Percentiles rank a stretch among this genome's conserved stretches.
Evolutionary conservation across 2,888 invertebrate genomes (phyloP).

Genomic region (Callinectes sapidus): DNA sequence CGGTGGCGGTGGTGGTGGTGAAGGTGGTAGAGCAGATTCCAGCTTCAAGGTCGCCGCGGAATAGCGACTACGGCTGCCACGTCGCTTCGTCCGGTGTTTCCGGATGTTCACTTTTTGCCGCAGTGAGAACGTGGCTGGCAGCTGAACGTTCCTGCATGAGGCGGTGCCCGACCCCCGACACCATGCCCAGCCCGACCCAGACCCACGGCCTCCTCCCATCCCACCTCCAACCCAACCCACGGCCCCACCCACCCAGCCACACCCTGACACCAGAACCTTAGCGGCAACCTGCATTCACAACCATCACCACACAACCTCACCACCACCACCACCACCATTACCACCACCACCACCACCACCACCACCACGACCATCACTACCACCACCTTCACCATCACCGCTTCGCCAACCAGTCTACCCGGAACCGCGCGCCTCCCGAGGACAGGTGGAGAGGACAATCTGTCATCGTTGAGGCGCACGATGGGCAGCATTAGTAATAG

Average conservation of each 20-base stretch:
- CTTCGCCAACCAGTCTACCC: constrained; percentile 9
- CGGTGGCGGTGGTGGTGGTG: background rate
- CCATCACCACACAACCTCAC: background rate
- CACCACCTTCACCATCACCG: background rate
- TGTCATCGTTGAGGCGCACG: constrained; percentile 12
- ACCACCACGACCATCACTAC: background rate
- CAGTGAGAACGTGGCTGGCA: constrained; percentile 23
- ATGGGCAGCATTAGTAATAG: background rate
- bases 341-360: background rate
- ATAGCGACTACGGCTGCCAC: constrained; percentile 28
- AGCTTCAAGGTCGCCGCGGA: constrained; percentile 50
- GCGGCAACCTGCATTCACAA: background rate
- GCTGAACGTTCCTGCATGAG: background rate
- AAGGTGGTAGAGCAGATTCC: constrained; percentile 39
- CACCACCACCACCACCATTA: background rate
- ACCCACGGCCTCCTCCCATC: background rate
- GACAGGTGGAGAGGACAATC: constrained; percentile 22
- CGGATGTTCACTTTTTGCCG: constrained; percentile 51
- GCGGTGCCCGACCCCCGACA: background rate
- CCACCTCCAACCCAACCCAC: background rate
- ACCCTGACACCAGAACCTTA: background rate
- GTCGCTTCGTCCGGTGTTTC: constrained; percentile 42
- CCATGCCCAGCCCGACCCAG: background rate
- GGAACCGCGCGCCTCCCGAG: background rate
- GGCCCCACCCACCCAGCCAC: background rate